Evolutionary conservation across 2,888 invertebrate species (phyloP).

Genomic region (Chloromyia formosa): DNA sequence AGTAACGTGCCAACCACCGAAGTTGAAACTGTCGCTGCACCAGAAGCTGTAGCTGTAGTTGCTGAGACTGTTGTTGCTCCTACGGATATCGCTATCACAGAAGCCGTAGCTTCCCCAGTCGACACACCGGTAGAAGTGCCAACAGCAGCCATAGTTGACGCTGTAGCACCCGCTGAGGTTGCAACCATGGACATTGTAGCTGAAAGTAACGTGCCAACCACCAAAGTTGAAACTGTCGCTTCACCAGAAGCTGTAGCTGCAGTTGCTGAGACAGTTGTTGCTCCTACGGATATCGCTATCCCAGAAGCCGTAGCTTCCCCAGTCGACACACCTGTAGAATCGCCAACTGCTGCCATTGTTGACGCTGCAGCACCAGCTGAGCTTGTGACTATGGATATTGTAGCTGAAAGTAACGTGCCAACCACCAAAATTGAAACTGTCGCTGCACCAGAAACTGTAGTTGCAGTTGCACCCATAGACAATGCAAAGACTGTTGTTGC

Average conservation of each 20-base stretch:
- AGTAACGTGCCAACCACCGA: too few relatives aligned
- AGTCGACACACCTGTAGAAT: background rate
- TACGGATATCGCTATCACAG: background rate
- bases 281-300: background rate
- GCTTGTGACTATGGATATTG: background rate
- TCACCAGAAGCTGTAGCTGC: conserved; percentile 15
- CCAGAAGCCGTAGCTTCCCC: background rate
- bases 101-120: background rate
- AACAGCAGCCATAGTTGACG: background rate
- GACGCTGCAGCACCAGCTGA: background rate
- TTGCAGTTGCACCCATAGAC: background rate
- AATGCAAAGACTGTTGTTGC: background rate
- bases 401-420: too few relatives aligned
- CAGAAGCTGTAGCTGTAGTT: conserved; percentile 5
- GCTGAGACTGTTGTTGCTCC: background rate
- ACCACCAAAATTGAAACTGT: background rate
- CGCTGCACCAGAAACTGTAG: background rate
- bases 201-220: too few relatives aligned
- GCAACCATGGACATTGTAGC: too few relatives aligned
- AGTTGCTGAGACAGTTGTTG: background rate
- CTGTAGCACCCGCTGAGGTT: background rate
- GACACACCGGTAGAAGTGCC: background rate
- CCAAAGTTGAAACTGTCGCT: background rate
- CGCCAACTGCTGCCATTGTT: background rate
- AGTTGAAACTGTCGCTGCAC: background rate